These are phyloP conservation scores for Caenorhabditis sp. DNA, from an alignment of 2,888 invertebrate genomes.

Conservation along the genomic window DNA sequence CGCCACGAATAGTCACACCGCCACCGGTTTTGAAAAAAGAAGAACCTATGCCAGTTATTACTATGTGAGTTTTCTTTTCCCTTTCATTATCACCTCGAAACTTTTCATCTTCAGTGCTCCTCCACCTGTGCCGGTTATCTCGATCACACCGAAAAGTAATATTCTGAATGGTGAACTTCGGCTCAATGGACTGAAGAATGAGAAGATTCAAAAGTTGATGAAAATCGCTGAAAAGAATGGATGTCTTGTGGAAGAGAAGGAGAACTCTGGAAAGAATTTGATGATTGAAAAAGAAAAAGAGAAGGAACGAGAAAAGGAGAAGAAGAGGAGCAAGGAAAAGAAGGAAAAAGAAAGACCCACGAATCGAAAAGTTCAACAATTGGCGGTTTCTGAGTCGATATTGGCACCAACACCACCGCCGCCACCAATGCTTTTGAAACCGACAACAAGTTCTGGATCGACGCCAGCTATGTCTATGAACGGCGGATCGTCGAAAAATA, in stretches of 20 bases:
- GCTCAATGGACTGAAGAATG: constrained; percentile 6
- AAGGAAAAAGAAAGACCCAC: constrained; percentile 2
- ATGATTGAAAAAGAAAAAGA: neutral
- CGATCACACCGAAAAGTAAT: neutral
- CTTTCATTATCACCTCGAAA: too few relatives aligned
- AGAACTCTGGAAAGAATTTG: neutral
- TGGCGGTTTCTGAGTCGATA: neutral
- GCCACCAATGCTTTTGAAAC: constrained; percentile 5
- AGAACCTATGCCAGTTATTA: neutral
- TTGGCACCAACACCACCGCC: neutral
- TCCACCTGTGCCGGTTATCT: too few relatives aligned
- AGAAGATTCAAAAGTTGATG: constrained; percentile 16
- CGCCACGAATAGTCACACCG: neutral
- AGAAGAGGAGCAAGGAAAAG: neutral
- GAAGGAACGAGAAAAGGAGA: constrained; percentile 4
- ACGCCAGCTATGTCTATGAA: constrained; percentile 7
- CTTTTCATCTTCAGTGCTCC: neutral
- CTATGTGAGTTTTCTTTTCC: neutral
- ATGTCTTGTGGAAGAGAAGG: constrained; percentile 7
- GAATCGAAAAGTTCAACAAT: constrained; percentile 1
- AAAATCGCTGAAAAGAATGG: constrained; percentile 15
- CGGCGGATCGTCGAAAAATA: constrained; percentile 10
- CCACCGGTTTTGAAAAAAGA: neutral
- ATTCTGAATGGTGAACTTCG: constrained; percentile 1
- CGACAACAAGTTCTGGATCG: neutral